Percentiles rank a stretch among this genome's conserved stretches.
Evolutionary conservation across 2,797 vertebrate genomes (phyloP).

Genomic region (Parauchenoglanis ngamensis): DNA sequence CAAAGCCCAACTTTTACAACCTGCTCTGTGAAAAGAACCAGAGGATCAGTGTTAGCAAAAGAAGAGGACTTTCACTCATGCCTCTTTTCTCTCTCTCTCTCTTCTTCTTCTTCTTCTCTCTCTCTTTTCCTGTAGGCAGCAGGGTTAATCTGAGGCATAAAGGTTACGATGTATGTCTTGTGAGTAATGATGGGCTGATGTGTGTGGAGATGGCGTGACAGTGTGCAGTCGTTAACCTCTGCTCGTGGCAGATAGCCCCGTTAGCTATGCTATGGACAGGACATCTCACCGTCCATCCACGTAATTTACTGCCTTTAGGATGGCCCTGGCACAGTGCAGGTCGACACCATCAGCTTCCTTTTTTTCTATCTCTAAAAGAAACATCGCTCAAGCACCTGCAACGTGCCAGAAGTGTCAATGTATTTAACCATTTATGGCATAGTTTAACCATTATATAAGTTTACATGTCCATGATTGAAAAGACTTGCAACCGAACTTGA

Average conservation of each 20-base stretch:
- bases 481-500: not conserved
- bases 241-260: constrained; percentile 33
- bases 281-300: constrained; percentile 14
- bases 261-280: constrained; percentile 30
- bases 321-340: not conserved
- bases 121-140: constrained; percentile 61
- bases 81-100: not conserved
- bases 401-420: not conserved
- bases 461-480: not conserved
- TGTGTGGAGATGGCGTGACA: constrained; percentile 74
- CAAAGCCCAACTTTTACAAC: constrained; percentile 92
- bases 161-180: constrained; percentile 85
- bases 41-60: constrained; percentile 70
- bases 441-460: not conserved
- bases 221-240: constrained; percentile 75
- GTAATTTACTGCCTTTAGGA: constrained; percentile 43
- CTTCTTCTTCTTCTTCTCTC: not conserved
- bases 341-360: not conserved
- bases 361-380: not conserved
- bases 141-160: constrained; percentile 83
- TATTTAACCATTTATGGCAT: not conserved
- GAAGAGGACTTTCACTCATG: constrained; percentile 30
- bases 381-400: constrained; percentile 19
- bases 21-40: constrained; percentile 88
- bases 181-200: constrained; percentile 85